A percentile compares a stretch with the other conserved stretches of the same genome.
Conservation (phyloP, 2,888 invertebrate species). For the Smittia aterrima region DNA sequence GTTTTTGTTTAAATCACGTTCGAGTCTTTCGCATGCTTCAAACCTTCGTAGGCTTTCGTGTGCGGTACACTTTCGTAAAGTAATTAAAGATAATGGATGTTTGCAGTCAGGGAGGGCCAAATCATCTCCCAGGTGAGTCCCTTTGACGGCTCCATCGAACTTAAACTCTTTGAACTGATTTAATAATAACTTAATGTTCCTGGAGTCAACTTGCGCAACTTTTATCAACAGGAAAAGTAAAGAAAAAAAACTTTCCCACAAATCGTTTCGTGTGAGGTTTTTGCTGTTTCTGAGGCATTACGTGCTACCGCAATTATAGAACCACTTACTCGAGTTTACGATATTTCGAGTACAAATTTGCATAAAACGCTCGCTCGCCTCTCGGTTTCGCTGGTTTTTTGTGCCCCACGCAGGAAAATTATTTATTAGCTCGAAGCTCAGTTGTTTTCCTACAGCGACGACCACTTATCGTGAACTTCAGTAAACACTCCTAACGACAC, state of each 20-base stretch:
- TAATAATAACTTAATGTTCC: neutral
- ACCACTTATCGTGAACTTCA: no score
- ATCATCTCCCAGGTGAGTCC: neutral
- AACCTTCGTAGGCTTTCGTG: neutral
- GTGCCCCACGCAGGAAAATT: no score
- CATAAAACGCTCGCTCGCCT: no score
- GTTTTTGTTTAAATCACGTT: constrained; percentile 5
- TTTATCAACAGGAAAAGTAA: no score
- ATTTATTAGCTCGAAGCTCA: no score
- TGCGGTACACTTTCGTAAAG: neutral
- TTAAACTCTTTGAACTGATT: neutral
- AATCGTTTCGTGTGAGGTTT: no score
- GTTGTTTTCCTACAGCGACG: no score
- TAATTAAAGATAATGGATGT: constrained; percentile 34
- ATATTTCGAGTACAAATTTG: neutral
- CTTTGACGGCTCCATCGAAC: constrained; percentile 6
- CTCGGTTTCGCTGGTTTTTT: no score
- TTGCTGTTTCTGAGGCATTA: neutral
- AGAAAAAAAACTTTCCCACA: no score
- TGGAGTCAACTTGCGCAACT: no score
- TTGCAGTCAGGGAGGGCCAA: constrained; percentile 32
- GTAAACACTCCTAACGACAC: no score
- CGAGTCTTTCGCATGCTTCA: neutral
- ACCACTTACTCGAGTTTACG: neutral
- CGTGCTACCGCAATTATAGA: neutral